phyloP scores from a whole-genome alignment of 2,888 invertebrate genomes.

The Pachydiplax longipennis region DNA sequence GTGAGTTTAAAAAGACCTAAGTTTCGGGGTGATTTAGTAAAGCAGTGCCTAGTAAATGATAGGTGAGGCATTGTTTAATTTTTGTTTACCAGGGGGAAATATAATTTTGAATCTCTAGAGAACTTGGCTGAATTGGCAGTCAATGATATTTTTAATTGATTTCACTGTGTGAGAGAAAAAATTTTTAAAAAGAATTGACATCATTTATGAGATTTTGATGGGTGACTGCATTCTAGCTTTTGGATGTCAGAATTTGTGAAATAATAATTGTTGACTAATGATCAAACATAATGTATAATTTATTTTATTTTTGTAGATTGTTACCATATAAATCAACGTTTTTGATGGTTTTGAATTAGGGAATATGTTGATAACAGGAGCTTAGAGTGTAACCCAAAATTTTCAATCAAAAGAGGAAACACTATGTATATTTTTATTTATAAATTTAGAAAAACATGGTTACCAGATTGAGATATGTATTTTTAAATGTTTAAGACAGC shows the following conservation, averaged over 20 bases:
- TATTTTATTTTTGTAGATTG: slow-evolving; percentile 1
- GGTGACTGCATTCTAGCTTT: neutral
- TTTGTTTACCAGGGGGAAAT: neutral
- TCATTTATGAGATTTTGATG: neutral
- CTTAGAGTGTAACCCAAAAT: neutral
- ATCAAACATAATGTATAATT: neutral
- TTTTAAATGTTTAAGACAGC: neutral
- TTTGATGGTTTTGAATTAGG: neutral
- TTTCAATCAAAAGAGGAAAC: neutral
- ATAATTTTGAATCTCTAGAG: neutral
- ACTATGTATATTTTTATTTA: slow-evolving; percentile 8
- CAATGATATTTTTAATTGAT: neutral
- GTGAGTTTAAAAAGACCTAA: neutral
- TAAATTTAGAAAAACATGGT: neutral
- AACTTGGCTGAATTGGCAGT: neutral
- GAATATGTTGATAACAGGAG: neutral
- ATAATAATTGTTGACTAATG: neutral
- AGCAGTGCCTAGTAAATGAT: neutral
- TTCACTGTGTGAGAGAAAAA: neutral
- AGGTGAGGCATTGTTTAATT: neutral
- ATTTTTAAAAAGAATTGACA: neutral
- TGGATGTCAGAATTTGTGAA: neutral
- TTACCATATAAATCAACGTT: neutral
- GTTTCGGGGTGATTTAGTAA: neutral
- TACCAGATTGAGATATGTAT: slow-evolving; percentile 29